Conservation (phyloP, 2,113 vertebrate species). For the Limanda limanda region DNA sequence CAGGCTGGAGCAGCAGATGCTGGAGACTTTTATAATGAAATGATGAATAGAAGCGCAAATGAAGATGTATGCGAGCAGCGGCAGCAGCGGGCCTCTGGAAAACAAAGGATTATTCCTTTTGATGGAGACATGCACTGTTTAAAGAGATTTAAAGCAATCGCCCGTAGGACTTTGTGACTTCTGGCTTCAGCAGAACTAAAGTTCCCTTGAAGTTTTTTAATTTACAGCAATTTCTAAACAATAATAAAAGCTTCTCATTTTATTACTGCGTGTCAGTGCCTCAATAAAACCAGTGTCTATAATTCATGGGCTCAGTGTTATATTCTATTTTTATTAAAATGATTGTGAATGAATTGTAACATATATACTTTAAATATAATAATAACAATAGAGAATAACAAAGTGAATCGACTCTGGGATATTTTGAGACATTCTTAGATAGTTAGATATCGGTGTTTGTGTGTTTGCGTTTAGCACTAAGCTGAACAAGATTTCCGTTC, state of each 20-base stretch:
- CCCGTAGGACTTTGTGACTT: background rate
- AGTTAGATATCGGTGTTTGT: background rate
- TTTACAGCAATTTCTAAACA: background rate
- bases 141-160: background rate
- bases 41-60: conserved; percentile 21
- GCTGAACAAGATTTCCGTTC: background rate
- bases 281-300: no score
- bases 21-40: background rate
- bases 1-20: conserved; percentile 10
- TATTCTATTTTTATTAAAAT: no score
- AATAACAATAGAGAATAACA: background rate
- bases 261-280: background rate
- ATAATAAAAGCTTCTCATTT: background rate
- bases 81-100: conserved; percentile 3
- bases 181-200: background rate
- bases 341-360: no score
- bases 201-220: background rate
- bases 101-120: conserved; percentile 11
- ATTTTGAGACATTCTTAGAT: background rate
- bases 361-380: no score
- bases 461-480: no score
- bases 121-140: background rate
- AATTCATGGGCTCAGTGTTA: no score
- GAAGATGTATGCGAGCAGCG: conserved; percentile 14
- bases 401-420: background rate